Evolutionary conservation across 1,140 invertebrate species (phyloP), one percentile per base, ranked within the genome.

Genomic region (Andrena cerasifolii): DNA sequence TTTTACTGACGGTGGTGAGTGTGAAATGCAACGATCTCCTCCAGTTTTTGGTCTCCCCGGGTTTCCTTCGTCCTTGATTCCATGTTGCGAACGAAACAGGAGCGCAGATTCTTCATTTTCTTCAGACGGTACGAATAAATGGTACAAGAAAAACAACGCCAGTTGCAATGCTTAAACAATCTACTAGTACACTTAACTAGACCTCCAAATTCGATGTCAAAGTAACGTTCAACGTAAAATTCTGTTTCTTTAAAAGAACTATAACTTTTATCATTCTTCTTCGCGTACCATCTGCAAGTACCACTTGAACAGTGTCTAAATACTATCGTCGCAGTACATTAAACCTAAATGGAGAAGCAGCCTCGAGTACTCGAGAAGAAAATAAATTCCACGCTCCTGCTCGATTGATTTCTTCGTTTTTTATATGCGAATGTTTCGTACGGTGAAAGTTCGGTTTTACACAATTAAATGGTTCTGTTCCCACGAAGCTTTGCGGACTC

Each of bases 151-250:
- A 28, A 65, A 36, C 28, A 33, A 65, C 28, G 26, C 10, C 10
- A 66, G 7, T 53, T 49, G 18, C 36, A n/a, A 65, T n/a, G 21
- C 36, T 53, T 16, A 21, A 40, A 63, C 10, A 49, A 62, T 51
- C 5, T 58, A 58, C 18, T 7, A n/a, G 24, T 28, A 53, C 6
- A 14, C n/a, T n/a, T n/a, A n/a, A n/a, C n/a, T n/a, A n/a, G n/a
- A n/a, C n/a, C n/a, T n/a, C n/a, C n/a, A n/a, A n/a, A n/a, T n/a
- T n/a, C n/a, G n/a, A n/a, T n/a, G n/a, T n/a, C n/a, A n/a, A n/a
- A n/a, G n/a, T n/a, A n/a, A 43, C 58, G 1, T 45, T 26, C 12
- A 68, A 76, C n/a, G 45, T 24, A 68, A 76, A 36, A 33, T 54
- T 54, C 66, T 43, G 5, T 18, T 28, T 5, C 2, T 45, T 66